Evolutionary conservation across 30 jellyfish, hydroid and myxozoan genomes (phyloP).

Genomic region (Haliclystus octoradiatus): DNA sequence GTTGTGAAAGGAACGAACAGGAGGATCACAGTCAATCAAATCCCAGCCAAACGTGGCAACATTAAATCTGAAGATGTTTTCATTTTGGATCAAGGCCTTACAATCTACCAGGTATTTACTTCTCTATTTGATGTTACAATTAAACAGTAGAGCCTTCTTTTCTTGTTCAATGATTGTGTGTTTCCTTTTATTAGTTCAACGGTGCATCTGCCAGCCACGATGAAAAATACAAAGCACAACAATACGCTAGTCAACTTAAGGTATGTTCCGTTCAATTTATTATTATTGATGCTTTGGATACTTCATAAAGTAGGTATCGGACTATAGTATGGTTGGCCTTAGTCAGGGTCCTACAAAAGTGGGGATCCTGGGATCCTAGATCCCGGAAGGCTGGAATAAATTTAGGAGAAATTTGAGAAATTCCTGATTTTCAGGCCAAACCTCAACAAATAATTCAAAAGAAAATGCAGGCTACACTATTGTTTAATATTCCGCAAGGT

Average conservation of each 20-base stretch:
- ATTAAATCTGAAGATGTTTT: slow-evolving; percentile 92
- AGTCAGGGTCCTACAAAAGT: too few species aligned
- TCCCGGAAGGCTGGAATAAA: too few species aligned
- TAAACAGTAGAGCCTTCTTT: not conserved
- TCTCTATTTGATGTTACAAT: not conserved
- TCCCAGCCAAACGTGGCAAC: slow-evolving; percentile 84
- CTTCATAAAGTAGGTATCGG: too few species aligned
- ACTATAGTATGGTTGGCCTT: too few species aligned
- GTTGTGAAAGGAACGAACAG: slow-evolving; percentile 27
- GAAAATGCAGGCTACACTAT: too few species aligned
- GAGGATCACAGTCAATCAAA: slow-evolving; percentile 63
- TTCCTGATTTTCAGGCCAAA: too few species aligned
- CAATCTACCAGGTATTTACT: slow-evolving; percentile 62
- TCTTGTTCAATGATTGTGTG: not conserved
- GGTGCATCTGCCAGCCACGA: slow-evolving; percentile 84
- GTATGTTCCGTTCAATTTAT: slow-evolving; percentile 8
- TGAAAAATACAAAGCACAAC: slow-evolving; percentile 94
- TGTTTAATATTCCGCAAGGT: too few species aligned
- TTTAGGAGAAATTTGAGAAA: too few species aligned
- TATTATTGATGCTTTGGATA: too few species aligned
- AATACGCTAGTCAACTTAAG: slow-evolving; percentile 70
- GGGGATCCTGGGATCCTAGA: too few species aligned
- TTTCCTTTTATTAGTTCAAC: slow-evolving; percentile 50
- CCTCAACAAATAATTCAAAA: too few species aligned
- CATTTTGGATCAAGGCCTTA: slow-evolving; percentile 62